Conservation (phyloP, 2,888 invertebrate species). For the Mamestra brassicae region DNA sequence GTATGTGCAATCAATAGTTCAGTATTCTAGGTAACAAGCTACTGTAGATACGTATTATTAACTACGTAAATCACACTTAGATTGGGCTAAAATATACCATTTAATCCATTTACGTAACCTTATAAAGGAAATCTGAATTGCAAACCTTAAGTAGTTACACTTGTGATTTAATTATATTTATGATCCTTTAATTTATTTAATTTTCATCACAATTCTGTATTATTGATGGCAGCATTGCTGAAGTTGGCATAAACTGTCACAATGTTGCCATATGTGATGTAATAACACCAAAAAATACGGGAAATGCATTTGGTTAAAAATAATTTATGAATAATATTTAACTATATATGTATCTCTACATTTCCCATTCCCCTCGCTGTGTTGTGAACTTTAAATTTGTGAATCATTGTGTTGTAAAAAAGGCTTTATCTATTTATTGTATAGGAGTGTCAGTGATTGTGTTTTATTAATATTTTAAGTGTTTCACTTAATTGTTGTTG, state of each 20-base stretch:
- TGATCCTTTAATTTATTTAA: conserved; percentile 22
- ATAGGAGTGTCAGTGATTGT: conserved; percentile 44
- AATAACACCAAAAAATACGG: conserved; percentile 41
- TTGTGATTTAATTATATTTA: conserved; percentile 27
- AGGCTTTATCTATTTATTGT: conserved; percentile 54
- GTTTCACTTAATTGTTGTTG: conserved; percentile 32
- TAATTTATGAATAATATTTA: conserved; percentile 22
- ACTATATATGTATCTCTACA: conserved; percentile 26
- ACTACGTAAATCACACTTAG: conserved; percentile 44
- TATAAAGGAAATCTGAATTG: conserved; percentile 31
- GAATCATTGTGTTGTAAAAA: conserved; percentile 54
- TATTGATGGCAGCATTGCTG: conserved; percentile 36
- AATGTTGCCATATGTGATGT: conserved; percentile 44
- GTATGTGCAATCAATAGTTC: conserved; percentile 56
- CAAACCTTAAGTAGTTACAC: conserved; percentile 10
- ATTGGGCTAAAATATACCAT: conserved; percentile 25
- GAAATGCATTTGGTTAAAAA: conserved; percentile 54
- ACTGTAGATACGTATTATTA: conserved; percentile 50
- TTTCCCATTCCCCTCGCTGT: conserved; percentile 41
- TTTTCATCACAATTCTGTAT: conserved; percentile 40
- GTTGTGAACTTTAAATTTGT: conserved; percentile 57
- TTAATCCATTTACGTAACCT: conserved; percentile 19
- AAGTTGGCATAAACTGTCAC: conserved; percentile 9
- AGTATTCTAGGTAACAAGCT: conserved; percentile 56
- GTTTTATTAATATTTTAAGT: conserved; percentile 44